These are phyloP conservation scores for Drosophila putrida DNA, from an alignment of 2,888 invertebrate genomes.

Conservation along the genomic window DNA sequence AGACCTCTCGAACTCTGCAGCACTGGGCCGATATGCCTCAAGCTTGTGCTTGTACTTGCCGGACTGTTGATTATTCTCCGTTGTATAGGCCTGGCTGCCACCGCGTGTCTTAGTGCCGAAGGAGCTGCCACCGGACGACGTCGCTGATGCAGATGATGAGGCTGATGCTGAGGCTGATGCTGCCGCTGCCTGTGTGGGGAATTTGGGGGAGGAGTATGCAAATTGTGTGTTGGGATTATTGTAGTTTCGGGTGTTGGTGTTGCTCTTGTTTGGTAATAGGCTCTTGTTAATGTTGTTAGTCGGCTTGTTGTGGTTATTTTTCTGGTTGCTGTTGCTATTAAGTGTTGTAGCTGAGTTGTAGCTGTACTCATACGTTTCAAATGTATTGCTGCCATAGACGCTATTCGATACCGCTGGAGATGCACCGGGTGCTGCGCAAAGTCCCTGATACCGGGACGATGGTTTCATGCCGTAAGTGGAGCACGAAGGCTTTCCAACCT, in stretches of 20 bases:
- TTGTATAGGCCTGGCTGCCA: conserved; percentile 73
- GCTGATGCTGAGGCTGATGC: conserved; percentile 70
- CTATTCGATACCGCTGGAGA: conserved; percentile 58
- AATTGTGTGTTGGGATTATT: conserved; percentile 84
- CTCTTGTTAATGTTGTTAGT: conserved; percentile 87
- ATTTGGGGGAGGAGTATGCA: conserved; percentile 62
- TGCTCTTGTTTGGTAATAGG: conserved; percentile 63
- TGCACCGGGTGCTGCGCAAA: conserved; percentile 87
- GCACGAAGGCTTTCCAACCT: conserved; percentile 91
- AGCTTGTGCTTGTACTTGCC: conserved; percentile 73
- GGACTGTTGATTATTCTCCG: conserved; percentile 68
- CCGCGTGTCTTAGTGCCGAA: conserved; percentile 70
- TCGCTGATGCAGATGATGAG: conserved; percentile 36
- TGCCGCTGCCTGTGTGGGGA: conserved; percentile 86
- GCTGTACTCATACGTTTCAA: conserved; percentile 84
- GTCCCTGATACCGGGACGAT: conserved; percentile 91
- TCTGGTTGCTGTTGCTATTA: conserved; percentile 63
- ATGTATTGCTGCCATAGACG: conserved; percentile 86
- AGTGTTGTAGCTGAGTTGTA: conserved; percentile 57
- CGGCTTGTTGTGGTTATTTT: conserved; percentile 86
- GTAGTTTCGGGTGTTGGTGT: conserved; percentile 84
- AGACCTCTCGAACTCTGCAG: conserved; percentile 79
- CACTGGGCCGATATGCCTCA: conserved; percentile 78
- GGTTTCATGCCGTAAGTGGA: conserved; percentile 89
- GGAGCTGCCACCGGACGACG: conserved; percentile 63